These are phyloP conservation scores for Virgularia gustaviana DNA, from an alignment of 92 coral and sea anemone genomes.

Conservation along the genomic window DNA sequence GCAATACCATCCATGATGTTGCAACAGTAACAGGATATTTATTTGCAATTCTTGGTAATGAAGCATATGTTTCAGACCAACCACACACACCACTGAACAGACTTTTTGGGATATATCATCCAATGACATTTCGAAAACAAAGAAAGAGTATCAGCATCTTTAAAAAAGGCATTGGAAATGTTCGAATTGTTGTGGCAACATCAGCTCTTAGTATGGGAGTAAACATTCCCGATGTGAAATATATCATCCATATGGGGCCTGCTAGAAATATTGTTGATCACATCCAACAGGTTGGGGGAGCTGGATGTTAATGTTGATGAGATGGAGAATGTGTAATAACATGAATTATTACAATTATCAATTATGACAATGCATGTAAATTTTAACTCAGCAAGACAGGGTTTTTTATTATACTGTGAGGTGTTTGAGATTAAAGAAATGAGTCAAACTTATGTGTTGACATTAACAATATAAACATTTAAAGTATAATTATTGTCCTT, in stretches of 20 bases:
- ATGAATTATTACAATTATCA: conserved; percentile 42
- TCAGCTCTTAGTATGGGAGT: too few relatives aligned
- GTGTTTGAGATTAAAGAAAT: not conserved
- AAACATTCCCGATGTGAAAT: too few relatives aligned
- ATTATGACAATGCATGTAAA: conserved; percentile 19
- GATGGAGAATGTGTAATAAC: conserved; percentile 20
- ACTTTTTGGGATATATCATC: conserved; percentile 42
- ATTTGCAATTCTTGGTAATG: too few relatives aligned
- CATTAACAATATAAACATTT: too few relatives aligned
- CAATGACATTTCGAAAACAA: conserved; percentile 42
- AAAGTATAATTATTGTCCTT: too few relatives aligned
- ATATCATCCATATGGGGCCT: too few relatives aligned
- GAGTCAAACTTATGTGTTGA: too few relatives aligned
- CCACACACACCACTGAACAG: conserved; percentile 33
- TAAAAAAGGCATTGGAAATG: conserved; percentile 35
- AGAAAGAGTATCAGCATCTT: conserved; percentile 34
- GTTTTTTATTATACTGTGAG: not conserved
- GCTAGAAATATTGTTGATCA: conserved; percentile 46
- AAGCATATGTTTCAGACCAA: conserved; percentile 30
- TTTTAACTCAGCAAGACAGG: conserved; percentile 18
- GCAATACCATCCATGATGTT: too few relatives aligned
- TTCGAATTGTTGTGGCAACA: conserved; percentile 39
- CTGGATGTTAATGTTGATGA: conserved; percentile 37
- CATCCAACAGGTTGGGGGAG: conserved; percentile 42
- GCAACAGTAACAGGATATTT: too few relatives aligned